phyloP scores from a whole-genome alignment of 2,113 vertebrate genomes.

The Lanius collurio region DNA sequence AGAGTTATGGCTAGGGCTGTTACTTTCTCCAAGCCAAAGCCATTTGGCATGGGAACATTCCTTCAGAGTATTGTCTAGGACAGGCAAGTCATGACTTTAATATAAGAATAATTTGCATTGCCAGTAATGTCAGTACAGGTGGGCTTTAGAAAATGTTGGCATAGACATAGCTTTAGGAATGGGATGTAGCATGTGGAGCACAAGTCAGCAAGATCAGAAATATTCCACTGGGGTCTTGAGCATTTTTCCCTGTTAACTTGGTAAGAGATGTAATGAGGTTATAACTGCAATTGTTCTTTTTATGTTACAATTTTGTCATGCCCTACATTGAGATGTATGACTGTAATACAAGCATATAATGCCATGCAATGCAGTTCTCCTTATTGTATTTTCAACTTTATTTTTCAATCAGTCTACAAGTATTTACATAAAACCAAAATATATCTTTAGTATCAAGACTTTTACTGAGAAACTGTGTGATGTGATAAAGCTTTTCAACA shows the following conservation, averaged over 20 bases:
- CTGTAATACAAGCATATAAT: background rate
- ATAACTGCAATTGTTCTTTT: conserved; percentile 35
- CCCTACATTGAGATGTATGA: conserved; percentile 36
- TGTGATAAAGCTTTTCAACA: conserved; percentile 16
- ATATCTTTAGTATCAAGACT: background rate
- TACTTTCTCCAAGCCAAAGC: background rate
- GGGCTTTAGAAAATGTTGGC: background rate
- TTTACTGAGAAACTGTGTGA: background rate
- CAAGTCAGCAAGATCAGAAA: background rate
- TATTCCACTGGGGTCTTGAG: background rate
- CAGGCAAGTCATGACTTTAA: background rate
- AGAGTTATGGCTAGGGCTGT: background rate
- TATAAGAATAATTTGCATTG: background rate
- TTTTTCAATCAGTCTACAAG: conserved; percentile 26
- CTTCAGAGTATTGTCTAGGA: background rate
- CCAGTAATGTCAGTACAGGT: background rate
- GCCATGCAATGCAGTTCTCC: background rate
- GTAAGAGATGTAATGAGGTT: conserved; percentile 42
- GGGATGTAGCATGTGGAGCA: background rate
- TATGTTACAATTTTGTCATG: conserved; percentile 26
- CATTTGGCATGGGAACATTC: background rate
- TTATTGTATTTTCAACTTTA: background rate
- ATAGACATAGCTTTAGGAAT: background rate
- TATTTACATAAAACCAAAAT: conserved; percentile 40
- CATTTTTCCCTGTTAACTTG: conserved; percentile 30